These are phyloP conservation scores for Bursaphelenchus mucronatus DNA, from an alignment of 1,140 invertebrate genomes.

Conservation along the genomic window DNA sequence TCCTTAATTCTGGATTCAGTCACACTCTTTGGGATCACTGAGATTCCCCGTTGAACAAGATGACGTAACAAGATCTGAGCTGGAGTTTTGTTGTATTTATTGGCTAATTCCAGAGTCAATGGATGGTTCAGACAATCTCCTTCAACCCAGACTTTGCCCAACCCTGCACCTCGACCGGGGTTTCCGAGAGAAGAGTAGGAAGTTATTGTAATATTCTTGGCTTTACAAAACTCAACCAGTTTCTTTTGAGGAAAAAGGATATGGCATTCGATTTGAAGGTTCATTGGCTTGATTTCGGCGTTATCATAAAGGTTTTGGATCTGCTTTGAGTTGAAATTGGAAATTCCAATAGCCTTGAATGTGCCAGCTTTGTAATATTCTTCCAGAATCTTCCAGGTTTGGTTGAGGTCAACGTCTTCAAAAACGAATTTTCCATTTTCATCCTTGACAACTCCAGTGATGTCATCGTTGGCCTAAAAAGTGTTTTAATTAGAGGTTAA, in stretches of 20 bases:
- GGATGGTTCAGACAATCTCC: slow-evolving; percentile 29
- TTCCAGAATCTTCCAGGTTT: slow-evolving; percentile 59
- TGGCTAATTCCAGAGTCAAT: slow-evolving; percentile 30
- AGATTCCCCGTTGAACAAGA: slow-evolving; percentile 51
- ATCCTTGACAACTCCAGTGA: slow-evolving; percentile 5
- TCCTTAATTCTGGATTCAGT: slow-evolving; percentile 49
- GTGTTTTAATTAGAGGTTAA: not conserved
- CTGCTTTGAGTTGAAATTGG: slow-evolving; percentile 68
- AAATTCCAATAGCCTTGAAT: slow-evolving; percentile 62
- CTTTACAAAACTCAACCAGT: slow-evolving; percentile 49
- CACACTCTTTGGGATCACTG: slow-evolving; percentile 62
- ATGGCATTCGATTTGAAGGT: slow-evolving; percentile 42
- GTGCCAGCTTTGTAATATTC: slow-evolving; percentile 58
- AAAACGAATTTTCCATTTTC: slow-evolving; percentile 36
- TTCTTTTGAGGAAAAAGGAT: slow-evolving; percentile 41
- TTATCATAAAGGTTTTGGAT: slow-evolving; percentile 65
- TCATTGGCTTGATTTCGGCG: slow-evolving; percentile 40
- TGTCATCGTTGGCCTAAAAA: slow-evolving; percentile 23
- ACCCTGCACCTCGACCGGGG: slow-evolving; percentile 44
- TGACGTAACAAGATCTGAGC: slow-evolving; percentile 61
- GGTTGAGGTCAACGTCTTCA: slow-evolving; percentile 24
- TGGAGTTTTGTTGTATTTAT: slow-evolving; percentile 41
- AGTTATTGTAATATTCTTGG: slow-evolving; percentile 55
- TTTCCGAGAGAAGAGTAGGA: slow-evolving; percentile 61
- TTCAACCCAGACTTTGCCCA: not conserved